phyloP scores from a whole-genome alignment of 1,140 invertebrate species.

The Adelges cooleyi region DNA sequence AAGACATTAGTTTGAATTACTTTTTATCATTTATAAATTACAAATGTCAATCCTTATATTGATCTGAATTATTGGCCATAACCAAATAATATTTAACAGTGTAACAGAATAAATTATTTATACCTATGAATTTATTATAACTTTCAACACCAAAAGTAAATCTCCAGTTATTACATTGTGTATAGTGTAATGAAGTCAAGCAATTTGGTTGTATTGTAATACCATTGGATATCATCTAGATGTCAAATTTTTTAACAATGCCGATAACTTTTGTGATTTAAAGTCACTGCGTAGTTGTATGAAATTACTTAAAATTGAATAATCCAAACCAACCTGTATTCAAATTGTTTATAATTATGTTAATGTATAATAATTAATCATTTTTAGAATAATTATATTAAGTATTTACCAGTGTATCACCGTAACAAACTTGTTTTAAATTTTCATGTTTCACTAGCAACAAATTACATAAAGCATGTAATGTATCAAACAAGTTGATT shows the following conservation, averaged over 20 bases:
- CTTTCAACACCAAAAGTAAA: not conserved
- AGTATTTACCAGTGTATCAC: slow-evolving; percentile 74
- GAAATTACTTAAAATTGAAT: slow-evolving; percentile 76
- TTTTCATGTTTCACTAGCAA: slow-evolving; percentile 92
- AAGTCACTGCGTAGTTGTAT: slow-evolving; percentile 87
- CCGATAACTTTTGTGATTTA: slow-evolving; percentile 69
- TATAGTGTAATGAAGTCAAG: not conserved
- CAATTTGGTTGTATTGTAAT: not conserved
- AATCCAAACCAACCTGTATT: slow-evolving; percentile 72
- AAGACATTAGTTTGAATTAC: too few species aligned
- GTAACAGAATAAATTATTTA: slow-evolving; percentile 3
- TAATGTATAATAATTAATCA: not conserved
- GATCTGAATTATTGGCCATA: too few species aligned
- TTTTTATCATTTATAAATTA: too few species aligned
- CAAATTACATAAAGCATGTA: slow-evolving; percentile 91
- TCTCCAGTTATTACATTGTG: not conserved
- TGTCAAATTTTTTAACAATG: slow-evolving; percentile 47
- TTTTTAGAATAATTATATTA: not conserved
- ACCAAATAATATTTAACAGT: not conserved
- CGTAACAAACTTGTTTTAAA: slow-evolving; percentile 85
- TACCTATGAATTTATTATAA: not conserved
- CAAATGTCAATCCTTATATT: too few species aligned
- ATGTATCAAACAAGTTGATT: slow-evolving; percentile 78
- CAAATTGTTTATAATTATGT: slow-evolving; percentile 24
- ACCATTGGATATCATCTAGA: slow-evolving; percentile 2